Evolutionary conservation across 1,140 invertebrate species (phyloP).

Genomic region (Heliconius hewitsoni): DNA sequence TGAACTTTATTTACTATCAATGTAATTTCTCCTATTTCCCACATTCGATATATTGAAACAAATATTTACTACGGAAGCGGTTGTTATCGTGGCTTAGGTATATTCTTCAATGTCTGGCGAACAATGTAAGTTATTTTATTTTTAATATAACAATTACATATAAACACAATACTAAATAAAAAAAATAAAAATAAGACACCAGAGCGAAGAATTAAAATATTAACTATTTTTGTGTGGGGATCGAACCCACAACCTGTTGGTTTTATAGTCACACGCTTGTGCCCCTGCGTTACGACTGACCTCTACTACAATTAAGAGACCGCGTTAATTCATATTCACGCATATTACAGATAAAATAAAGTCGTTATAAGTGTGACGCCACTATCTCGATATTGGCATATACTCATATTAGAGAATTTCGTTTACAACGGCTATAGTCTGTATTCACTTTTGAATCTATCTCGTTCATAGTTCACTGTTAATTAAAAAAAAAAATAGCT

Average conservation of each 20-base stretch:
- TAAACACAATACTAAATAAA: too few relatives aligned
- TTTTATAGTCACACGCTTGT: too few relatives aligned
- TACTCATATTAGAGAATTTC: too few relatives aligned
- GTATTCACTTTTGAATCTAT: too few relatives aligned
- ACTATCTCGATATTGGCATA: too few relatives aligned
- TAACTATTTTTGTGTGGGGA: too few relatives aligned
- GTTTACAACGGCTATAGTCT: too few relatives aligned
- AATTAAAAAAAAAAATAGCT: too few relatives aligned
- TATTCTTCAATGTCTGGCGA: background rate
- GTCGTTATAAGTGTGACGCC: background rate
- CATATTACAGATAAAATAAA: background rate
- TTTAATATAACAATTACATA: background rate
- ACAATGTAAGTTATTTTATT: background rate
- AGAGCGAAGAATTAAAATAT: too few relatives aligned
- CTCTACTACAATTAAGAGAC: background rate
- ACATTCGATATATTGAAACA: conserved; percentile 52
- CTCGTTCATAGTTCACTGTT: background rate
- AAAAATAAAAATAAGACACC: too few relatives aligned
- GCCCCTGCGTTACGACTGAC: too few relatives aligned
- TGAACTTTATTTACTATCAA: background rate
- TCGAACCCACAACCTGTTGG: too few relatives aligned
- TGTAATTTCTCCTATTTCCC: conserved; percentile 47
- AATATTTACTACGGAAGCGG: conserved; percentile 49
- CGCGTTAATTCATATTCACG: background rate
- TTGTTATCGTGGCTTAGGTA: conserved; percentile 19